Percentiles rank a stretch among this genome's conserved stretches.
Conservation (phyloP, 1,140 invertebrate species). For the Chlorops oryzae region DNA sequence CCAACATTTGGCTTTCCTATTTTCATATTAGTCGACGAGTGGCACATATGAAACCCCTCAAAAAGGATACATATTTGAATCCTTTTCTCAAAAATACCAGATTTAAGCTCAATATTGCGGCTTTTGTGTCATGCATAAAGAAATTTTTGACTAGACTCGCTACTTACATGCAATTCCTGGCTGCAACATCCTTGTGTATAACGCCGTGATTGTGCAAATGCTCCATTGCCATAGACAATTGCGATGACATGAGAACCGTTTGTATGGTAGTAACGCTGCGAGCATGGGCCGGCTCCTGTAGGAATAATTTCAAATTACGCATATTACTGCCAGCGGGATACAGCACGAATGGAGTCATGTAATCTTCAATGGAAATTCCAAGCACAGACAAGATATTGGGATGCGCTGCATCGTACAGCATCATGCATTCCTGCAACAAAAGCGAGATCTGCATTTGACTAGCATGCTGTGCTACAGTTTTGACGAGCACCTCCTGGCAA, state of each 20-base stretch:
- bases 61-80: too few relatives aligned
- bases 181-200: constrained; percentile 86
- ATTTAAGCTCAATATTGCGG: too few relatives aligned
- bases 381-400: constrained; percentile 77
- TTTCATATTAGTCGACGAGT: too few relatives aligned
- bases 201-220: constrained; percentile 88
- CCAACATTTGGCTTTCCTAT: too few relatives aligned
- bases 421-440: constrained; percentile 79
- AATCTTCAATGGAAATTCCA: constrained; percentile 82
- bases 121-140: too few relatives aligned
- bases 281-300: constrained; percentile 52
- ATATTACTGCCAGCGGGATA: constrained; percentile 74
- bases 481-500: constrained; percentile 73
- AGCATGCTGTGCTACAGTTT: constrained; percentile 69
- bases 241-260: constrained; percentile 87
- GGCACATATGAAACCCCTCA: too few relatives aligned
- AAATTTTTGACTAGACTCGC: too few relatives aligned
- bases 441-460: constrained; percentile 71
- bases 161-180: constrained; percentile 77
- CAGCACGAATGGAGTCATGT: constrained; percentile 78
- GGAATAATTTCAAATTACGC: constrained; percentile 82
- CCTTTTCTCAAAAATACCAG: too few relatives aligned
- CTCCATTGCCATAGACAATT: constrained; percentile 77
- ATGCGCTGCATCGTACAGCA: constrained; percentile 80
- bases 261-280: constrained; percentile 84